phyloP scores from a whole-genome alignment of 2,113 vertebrate genomes.

The Cyanocitta stelleri region DNA sequence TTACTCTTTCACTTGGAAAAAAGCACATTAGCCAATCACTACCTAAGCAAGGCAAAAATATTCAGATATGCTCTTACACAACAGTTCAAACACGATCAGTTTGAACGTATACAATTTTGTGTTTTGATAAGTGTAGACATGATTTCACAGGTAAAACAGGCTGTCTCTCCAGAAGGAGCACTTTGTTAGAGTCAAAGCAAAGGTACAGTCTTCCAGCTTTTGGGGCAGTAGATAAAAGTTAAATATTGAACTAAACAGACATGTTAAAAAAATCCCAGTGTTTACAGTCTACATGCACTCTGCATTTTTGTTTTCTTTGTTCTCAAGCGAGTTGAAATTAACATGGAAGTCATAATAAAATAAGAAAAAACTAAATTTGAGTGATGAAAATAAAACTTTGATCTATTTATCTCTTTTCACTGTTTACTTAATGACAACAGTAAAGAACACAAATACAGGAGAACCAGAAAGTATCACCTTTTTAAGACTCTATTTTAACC shows the following conservation, averaged over 20 bases:
- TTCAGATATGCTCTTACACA: neutral
- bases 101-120: accelerated
- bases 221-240: neutral
- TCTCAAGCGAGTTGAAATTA: neutral
- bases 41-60: neutral
- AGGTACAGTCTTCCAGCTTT: neutral
- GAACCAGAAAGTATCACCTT: neutral
- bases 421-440: neutral
- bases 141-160: neutral
- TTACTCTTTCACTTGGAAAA: neutral
- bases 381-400: neutral
- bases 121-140: neutral
- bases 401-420: neutral
- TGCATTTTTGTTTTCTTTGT: neutral
- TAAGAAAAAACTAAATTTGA: neutral
- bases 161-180: neutral
- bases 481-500: neutral
- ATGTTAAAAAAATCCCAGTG: neutral
- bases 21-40: neutral
- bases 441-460: neutral
- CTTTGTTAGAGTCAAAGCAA: neutral
- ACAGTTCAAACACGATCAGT: neutral
- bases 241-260: neutral
- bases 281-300: neutral
- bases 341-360: neutral